Conservation (phyloP, 2,888 invertebrate genomes). For the Alentia gelatinosa region DNA sequence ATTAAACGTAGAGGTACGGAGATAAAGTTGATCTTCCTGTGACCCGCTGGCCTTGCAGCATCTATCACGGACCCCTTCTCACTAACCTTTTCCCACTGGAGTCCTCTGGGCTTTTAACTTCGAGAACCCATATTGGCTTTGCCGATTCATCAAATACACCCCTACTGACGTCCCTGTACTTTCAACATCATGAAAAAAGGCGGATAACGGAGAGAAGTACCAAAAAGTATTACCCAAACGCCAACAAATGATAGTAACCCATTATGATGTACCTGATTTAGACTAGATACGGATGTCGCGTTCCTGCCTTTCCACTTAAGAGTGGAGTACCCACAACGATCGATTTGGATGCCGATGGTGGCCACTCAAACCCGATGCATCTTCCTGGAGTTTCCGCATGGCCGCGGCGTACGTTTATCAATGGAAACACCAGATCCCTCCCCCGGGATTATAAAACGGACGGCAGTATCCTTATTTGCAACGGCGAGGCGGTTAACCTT, state of each 20-base stretch:
- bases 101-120: not conserved
- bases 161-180: not conserved
- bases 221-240: not conserved
- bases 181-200: not conserved
- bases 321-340: not conserved
- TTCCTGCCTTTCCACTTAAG: not conserved
- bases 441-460: too few relatives aligned
- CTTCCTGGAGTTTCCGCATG: too few relatives aligned
- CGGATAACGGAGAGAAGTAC: not conserved
- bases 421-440: too few relatives aligned
- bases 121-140: not conserved
- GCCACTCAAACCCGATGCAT: too few relatives aligned
- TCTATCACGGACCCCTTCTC: not conserved
- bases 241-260: not conserved
- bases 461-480: too few relatives aligned
- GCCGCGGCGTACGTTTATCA: too few relatives aligned
- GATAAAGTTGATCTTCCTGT: not conserved
- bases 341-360: too few relatives aligned
- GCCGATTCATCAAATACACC: not conserved
- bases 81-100: not conserved
- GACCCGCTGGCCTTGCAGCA: not conserved
- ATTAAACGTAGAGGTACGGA: not conserved
- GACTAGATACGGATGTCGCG: not conserved
- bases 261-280: not conserved
- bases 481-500: too few relatives aligned